Evolutionary conservation across 2,797 vertebrate species (phyloP).

Genomic region (Nannoperca obscura): DNA sequence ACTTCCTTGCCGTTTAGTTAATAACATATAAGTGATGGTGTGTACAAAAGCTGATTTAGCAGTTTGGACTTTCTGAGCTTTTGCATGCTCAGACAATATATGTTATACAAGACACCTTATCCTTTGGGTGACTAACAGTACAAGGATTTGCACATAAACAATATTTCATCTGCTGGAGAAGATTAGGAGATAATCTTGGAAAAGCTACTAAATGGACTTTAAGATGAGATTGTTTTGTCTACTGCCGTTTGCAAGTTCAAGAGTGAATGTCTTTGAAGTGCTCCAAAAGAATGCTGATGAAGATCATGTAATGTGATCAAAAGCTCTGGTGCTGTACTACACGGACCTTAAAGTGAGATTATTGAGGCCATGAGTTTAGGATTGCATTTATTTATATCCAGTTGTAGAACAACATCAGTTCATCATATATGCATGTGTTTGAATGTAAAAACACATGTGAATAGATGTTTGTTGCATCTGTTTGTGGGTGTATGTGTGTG

Average conservation of each 20-base stretch:
- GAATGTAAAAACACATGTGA: background rate
- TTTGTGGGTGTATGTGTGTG: background rate
- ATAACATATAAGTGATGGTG: no score
- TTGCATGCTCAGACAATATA: constrained; percentile 3
- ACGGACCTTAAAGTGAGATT: background rate
- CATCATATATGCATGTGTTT: background rate
- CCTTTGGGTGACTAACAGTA: background rate
- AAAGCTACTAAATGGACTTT: background rate
- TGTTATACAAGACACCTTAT: background rate
- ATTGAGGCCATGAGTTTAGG: background rate
- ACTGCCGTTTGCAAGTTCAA: background rate
- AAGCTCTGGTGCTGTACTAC: background rate
- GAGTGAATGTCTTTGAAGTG: background rate
- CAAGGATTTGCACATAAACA: background rate
- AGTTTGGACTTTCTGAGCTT: background rate
- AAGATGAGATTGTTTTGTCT: background rate
- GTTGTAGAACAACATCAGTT: background rate
- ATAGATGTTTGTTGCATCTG: background rate
- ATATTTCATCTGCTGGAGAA: background rate
- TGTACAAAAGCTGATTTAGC: no score
- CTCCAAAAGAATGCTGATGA: background rate
- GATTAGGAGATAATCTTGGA: background rate
- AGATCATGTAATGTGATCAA: background rate
- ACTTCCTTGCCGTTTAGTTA: no score
- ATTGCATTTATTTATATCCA: background rate